These are phyloP conservation scores for Tamandua tetradactyla DNA, from an alignment of 2,797 vertebrate species.

Conservation along the genomic window DNA sequence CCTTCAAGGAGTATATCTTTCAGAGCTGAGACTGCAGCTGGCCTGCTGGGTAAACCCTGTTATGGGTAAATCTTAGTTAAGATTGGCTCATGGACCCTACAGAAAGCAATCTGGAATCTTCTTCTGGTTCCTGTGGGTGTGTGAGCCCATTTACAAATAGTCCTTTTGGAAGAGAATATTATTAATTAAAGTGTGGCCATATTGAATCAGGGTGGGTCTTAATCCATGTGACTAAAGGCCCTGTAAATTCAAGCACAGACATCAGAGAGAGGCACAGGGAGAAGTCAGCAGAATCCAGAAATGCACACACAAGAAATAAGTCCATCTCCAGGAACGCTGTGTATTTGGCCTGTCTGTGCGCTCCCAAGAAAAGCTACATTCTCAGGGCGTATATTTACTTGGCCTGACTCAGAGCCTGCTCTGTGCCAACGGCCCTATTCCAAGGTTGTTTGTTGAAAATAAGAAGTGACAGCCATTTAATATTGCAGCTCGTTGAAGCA, in stretches of 20 bases:
- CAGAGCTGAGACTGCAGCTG: not conserved
- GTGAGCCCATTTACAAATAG: too few species aligned
- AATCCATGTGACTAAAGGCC: too few species aligned
- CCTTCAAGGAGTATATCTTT: rapidly evolving
- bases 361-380: not conserved
- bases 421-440: not conserved
- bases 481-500: not conserved
- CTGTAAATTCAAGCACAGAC: too few species aligned
- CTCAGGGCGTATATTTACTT: not conserved
- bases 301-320: not conserved
- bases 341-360: not conserved
- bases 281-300: too few species aligned
- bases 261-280: too few species aligned
- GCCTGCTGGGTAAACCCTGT: not conserved
- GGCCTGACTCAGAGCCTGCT: not conserved
- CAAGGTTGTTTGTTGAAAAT: not conserved
- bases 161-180: too few species aligned
- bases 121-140: too few species aligned
- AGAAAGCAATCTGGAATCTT: too few species aligned
- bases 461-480: not conserved
- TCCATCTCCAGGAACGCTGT: not conserved
- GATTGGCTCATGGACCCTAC: too few species aligned
- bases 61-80: too few species aligned
- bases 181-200: too few species aligned
- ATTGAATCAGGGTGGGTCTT: too few species aligned